A percentile compares a stretch with the other conserved stretches of the same genome.
These are phyloP conservation scores for Brachionus sp. DNA, from an alignment of 1,140 invertebrate genomes.

Conservation along the genomic window DNA sequence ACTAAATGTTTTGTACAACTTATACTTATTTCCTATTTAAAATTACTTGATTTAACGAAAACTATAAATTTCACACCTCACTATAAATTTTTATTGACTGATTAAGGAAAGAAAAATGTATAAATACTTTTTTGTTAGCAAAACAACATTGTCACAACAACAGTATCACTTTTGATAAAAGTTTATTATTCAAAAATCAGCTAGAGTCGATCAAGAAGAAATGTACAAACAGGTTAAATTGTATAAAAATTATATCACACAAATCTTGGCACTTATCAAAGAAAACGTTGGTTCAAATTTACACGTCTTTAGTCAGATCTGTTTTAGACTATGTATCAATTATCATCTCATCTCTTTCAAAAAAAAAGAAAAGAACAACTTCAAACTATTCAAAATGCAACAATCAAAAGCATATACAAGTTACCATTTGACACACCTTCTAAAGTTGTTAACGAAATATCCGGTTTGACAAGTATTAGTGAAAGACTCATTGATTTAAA, in stretches of 20 bases:
- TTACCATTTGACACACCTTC: background rate
- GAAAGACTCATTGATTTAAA: background rate
- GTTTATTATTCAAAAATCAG: background rate
- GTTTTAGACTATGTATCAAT: background rate
- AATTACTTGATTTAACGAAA: background rate
- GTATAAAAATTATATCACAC: conserved; percentile 1
- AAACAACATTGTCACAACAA: too few relatives aligned
- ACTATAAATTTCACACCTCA: too few relatives aligned
- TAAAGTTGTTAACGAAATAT: background rate
- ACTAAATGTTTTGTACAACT: background rate
- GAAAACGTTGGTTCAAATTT: background rate
- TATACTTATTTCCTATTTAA: background rate
- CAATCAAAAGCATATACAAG: background rate
- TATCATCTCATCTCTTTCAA: background rate
- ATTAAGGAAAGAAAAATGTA: too few relatives aligned
- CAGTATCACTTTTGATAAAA: conserved; percentile 24
- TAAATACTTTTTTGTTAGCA: too few relatives aligned
- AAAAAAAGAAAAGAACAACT: background rate
- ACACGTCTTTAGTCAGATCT: background rate
- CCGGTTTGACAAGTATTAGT: background rate
- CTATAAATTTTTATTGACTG: too few relatives aligned
- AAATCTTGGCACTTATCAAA: background rate
- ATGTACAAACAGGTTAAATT: background rate
- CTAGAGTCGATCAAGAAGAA: background rate
- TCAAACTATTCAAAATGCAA: background rate